Evolutionary conservation across 2,888 invertebrate genomes (phyloP).

Genomic region (Drosophila subquinaria): DNA sequence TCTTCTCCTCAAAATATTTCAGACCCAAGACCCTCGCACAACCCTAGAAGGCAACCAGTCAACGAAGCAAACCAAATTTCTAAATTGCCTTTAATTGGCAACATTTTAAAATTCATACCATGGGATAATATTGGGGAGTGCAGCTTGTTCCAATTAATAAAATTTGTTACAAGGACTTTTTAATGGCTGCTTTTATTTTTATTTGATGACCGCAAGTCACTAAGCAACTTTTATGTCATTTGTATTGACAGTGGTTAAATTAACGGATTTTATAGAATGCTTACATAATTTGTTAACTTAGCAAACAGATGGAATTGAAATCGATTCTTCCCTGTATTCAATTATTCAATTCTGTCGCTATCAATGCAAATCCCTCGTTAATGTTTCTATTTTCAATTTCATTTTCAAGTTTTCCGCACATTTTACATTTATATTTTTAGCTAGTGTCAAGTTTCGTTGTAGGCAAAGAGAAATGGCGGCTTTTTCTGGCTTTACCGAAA

Average conservation of each 20-base stretch:
- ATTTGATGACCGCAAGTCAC: constrained; percentile 20
- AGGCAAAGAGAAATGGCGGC: constrained; percentile 2
- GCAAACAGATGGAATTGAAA: background rate
- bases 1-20: background rate
- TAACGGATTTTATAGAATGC: background rate
- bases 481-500: constrained; percentile 12
- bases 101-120: constrained; percentile 40
- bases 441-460: constrained; percentile 5
- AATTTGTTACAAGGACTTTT: constrained; percentile 57
- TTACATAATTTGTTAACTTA: too few species aligned
- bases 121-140: constrained; percentile 13
- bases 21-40: background rate
- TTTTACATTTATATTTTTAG: constrained; percentile 19
- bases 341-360: constrained; percentile 49
- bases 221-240: background rate
- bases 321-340: constrained; percentile 1
- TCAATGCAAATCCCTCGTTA: constrained; percentile 71
- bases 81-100: constrained; percentile 72
- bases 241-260: background rate
- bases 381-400: constrained; percentile 76
- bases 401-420: constrained; percentile 54
- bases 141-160: constrained; percentile 61
- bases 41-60: constrained; percentile 14
- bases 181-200: constrained; percentile 23
- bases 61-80: constrained; percentile 51